Conservation (phyloP, 2,797 vertebrate species). For the Yasuhikotakia modesta region DNA sequence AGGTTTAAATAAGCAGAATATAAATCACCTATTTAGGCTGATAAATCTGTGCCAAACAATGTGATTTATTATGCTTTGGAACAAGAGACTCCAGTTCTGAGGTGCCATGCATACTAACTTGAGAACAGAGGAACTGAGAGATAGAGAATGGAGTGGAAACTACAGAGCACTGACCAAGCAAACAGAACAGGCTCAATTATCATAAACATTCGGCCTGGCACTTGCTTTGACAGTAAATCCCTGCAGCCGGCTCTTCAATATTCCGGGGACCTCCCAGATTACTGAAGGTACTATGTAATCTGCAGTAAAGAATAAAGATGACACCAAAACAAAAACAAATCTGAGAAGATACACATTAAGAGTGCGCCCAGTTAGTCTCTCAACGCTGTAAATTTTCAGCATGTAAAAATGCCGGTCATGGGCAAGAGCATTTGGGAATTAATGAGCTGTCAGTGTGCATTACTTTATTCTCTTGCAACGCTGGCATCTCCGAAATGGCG, state of each 20-base stretch:
- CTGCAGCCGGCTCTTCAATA: slow-evolving; percentile 69
- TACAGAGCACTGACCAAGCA: slow-evolving; percentile 65
- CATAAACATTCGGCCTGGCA: slow-evolving; percentile 74
- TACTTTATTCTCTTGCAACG: slow-evolving; percentile 74
- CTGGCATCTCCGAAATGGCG: slow-evolving; percentile 66
- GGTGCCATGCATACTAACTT: slow-evolving; percentile 26
- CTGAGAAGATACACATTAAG: slow-evolving; percentile 79
- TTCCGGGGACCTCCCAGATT: slow-evolving; percentile 73
- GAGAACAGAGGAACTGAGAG: slow-evolving; percentile 43
- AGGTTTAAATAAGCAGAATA: slow-evolving; percentile 42
- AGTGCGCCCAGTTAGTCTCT: slow-evolving; percentile 73
- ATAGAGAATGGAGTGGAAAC: slow-evolving; percentile 44
- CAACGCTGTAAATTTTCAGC: slow-evolving; percentile 73
- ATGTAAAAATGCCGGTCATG: slow-evolving; percentile 68
- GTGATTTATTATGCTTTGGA: slow-evolving; percentile 56
- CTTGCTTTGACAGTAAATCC: slow-evolving; percentile 71
- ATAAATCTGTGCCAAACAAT: slow-evolving; percentile 22
- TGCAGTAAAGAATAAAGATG: slow-evolving; percentile 80
- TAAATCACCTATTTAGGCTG: slow-evolving; percentile 25
- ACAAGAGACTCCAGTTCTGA: slow-evolving; percentile 22
- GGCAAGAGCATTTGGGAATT: slow-evolving; percentile 67
- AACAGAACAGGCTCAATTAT: slow-evolving; percentile 77
- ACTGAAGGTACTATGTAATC: slow-evolving; percentile 73
- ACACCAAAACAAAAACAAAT: slow-evolving; percentile 82
- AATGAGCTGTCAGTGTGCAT: slow-evolving; percentile 77